Base-by-base conservation (phyloP, 1,140 invertebrate species). In the Drosophila lacertosa region DNA sequence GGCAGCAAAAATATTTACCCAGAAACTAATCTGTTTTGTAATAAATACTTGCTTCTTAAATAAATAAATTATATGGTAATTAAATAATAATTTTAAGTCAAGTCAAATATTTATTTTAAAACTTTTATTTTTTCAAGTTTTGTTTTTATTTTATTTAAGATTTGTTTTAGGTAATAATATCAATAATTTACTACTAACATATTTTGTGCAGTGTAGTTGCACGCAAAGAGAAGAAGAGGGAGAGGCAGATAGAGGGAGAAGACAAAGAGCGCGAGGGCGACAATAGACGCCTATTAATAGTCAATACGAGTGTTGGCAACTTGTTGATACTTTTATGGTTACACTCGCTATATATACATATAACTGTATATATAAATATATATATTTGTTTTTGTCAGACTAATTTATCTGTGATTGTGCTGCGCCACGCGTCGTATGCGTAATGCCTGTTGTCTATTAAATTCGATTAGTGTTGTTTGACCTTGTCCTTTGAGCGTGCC, bases 221-320 rank as follows among this genome's bases (percentile, higher is more conserved):
- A 39, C 13, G 18, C 5, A 22, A 9, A 26, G 24, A 13, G 35
- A 22, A n/a, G 7, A 11, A 42, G 50, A 40, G 16, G 1, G 22
- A 37, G n/a, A 9, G 24, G 29, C 13, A 45, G 10, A 45, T 9
- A 13, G 9, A 15, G 29, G 10, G 10, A 32, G 10, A 32, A 32
- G 20, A n/a, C n/a, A n/a, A n/a, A n/a, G 20, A 22, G 16, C 13
- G 10, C 35, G 11, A 18, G 18, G 16, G 42, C 16, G 32, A 16
- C 18, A 39, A 39, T 15, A 5, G 22, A 11, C 16, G 48, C 4
- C 67, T 70, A 70, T 70, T 65, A 57, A 70, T 70, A 70, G 67
- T 44, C 15, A 32, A 7, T 9, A 15, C 22, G 58, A 54, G 48
- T 47, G 48, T 45, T 53, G 26, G 13, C 51, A 65, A 70, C 67